Conservation (phyloP, 2,797 vertebrate genomes). For the Loris lydekkerianus region DNA sequence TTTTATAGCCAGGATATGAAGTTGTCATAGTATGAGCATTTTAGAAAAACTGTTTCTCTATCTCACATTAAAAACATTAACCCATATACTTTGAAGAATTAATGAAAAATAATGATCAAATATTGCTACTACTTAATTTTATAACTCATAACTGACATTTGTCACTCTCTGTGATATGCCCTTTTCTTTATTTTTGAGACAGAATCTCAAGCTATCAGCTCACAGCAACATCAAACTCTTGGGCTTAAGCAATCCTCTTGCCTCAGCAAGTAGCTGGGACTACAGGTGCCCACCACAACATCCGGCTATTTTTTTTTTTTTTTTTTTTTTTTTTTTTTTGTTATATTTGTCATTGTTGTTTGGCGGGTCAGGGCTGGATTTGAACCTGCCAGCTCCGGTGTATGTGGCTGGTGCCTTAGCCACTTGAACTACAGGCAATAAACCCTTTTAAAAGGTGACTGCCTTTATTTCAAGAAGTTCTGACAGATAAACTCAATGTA, state of each 20-base stretch:
- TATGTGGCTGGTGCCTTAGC: too few species aligned
- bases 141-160: slow-evolving; percentile 45
- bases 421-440: neutral
- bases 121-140: slow-evolving; percentile 46
- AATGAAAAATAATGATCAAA: slow-evolving; percentile 54
- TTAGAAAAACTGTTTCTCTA: neutral
- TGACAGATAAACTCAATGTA: slow-evolving; percentile 63
- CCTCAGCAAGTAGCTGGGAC: too few species aligned
- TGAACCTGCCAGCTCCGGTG: too few species aligned
- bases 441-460: slow-evolving; percentile 53
- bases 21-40: slow-evolving; percentile 58
- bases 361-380: too few species aligned
- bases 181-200: neutral
- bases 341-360: too few species aligned
- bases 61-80: slow-evolving; percentile 70
- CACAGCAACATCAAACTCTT: too few species aligned
- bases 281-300: too few species aligned
- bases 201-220: too few species aligned
- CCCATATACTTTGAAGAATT: slow-evolving; percentile 53
- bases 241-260: too few species aligned
- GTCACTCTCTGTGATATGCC: neutral
- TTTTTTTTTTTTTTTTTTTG: too few species aligned
- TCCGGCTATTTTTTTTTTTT: too few species aligned
- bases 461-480: slow-evolving; percentile 63
- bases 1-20: neutral